phyloP scores from a whole-genome alignment of 30 jellyfish, hydroid and myxozoan genomes.

The Cassiopea xamachana region DNA sequence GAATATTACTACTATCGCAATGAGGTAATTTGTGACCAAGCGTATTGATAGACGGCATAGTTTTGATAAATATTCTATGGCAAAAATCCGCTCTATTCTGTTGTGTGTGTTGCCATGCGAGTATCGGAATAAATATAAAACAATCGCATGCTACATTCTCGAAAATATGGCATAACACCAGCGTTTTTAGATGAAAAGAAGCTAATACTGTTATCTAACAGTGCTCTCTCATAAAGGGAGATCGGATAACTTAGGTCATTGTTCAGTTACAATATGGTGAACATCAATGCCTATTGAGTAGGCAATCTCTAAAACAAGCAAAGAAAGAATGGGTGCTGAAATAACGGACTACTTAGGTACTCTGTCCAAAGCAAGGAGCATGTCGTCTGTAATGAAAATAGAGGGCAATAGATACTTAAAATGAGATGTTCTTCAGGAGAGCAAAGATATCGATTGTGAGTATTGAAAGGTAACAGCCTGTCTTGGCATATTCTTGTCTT shows the following conservation, averaged over 20 bases:
- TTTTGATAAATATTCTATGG: too few species aligned
- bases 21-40: background rate
- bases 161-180: background rate
- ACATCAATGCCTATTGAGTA: too few species aligned
- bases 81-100: background rate
- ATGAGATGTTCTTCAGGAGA: background rate
- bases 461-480: background rate
- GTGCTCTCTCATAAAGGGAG: too few species aligned
- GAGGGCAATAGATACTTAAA: too few species aligned
- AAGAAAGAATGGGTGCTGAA: too few species aligned
- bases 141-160: background rate
- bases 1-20: background rate
- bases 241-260: too few species aligned
- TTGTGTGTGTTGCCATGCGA: background rate
- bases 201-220: background rate
- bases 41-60: background rate
- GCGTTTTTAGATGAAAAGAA: background rate
- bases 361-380: too few species aligned
- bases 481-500: background rate
- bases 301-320: too few species aligned
- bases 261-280: too few species aligned
- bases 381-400: too few species aligned
- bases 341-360: too few species aligned
- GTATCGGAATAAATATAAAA: background rate
- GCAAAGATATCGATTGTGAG: background rate